Base-by-base conservation (phyloP, 2,113 vertebrate species). In the Tetraodon nigroviridis region DNA sequence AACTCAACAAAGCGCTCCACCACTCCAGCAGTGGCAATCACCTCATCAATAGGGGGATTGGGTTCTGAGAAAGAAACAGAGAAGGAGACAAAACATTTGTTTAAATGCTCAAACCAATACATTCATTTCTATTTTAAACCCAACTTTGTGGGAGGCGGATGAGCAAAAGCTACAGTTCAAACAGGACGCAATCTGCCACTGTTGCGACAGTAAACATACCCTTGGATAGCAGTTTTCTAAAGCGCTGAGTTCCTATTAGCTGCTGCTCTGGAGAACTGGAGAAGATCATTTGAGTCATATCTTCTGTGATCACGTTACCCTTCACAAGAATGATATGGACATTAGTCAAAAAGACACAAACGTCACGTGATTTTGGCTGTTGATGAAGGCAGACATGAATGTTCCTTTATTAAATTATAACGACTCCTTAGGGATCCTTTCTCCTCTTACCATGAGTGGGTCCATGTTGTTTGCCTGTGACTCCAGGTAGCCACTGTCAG, bases 201-300 rank as follows among this genome's bases (percentile, higher is more conserved):
- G 32, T 37, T 37, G 12, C 12, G 32, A 37, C 2, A 37, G 32
- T 12, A 11, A 37, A 8, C 11, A 12, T 37, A 96, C 97, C 97
- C 95, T 99, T 99, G 65, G 97, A 99, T 65, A 99, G 92, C 2
- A 99, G 91, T 80, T 99, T 99, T 79, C 97, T 87, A 80, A 99
- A 99, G 70, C 96, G 95, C 81, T 99, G 97, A 7, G 97, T 99
- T 62, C 94, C 97, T 78, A 95, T 94, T 71, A 99, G 94, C 79
- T 99, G 97, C 58, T 98, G 95, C 67, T 97, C 96, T 61, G 95
- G 94, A 58, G 91, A 92, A 67, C 92, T 94, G 21, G 95, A 97
- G 88, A 98, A 98, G 84, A 99, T 98, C 95, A 98, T 98, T 80
- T 98, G 94, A 58, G 91, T 97, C 97, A 99, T 98, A 85, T 99